These are phyloP conservation scores for Poecile atricapillus DNA, from an alignment of 2,113 vertebrate species.

Conservation along the genomic window DNA sequence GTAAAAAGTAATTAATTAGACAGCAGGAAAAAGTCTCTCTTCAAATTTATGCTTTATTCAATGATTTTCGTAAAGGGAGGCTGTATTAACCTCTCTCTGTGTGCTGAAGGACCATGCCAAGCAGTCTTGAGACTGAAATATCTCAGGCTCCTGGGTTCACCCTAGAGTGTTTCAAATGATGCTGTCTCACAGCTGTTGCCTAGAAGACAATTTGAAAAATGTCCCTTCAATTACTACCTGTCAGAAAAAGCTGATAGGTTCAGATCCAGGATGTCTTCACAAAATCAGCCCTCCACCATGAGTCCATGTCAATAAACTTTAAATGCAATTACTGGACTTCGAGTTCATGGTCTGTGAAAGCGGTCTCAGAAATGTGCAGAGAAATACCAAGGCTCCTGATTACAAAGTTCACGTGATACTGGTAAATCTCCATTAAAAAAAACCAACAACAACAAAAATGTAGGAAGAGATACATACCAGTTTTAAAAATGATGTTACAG, in stretches of 20 bases:
- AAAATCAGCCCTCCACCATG: neutral
- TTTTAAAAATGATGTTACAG: neutral
- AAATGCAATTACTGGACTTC: neutral
- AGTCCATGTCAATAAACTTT: neutral
- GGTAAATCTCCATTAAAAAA: neutral
- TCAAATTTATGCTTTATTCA: neutral
- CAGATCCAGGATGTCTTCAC: neutral
- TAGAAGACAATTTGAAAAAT: neutral
- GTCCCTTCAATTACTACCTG: neutral
- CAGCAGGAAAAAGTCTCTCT: neutral
- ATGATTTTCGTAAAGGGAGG: neutral
- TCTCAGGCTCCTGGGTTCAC: neutral
- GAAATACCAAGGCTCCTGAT: neutral
- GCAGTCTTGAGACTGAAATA: neutral
- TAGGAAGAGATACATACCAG: neutral
- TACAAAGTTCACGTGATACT: neutral
- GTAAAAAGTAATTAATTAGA: neutral
- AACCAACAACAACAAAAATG: neutral
- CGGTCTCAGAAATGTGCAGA: neutral
- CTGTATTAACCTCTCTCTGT: neutral
- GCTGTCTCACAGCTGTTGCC: neutral
- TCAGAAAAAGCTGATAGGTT: neutral
- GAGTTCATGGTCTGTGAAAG: neutral
- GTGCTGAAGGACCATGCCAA: neutral
- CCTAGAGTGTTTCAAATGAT: neutral